A percentile compares a stretch with the other conserved stretches of the same genome.
These are phyloP conservation scores for Echinarachnius parma DNA, from an alignment of 53 echinoderm and acorn worm species.

Conservation along the genomic window DNA sequence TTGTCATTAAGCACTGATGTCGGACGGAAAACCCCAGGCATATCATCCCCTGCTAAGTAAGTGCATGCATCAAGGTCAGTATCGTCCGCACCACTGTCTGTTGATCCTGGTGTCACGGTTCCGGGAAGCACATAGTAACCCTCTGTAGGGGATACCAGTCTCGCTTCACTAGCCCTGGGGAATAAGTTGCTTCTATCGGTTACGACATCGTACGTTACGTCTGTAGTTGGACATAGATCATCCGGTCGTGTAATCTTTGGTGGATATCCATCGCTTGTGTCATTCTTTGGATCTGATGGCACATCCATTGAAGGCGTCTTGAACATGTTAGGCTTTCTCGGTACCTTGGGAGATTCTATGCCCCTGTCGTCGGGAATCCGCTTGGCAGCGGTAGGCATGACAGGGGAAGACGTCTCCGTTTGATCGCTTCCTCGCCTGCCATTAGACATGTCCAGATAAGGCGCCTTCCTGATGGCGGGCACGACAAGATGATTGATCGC, in stretches of 20 bases:
- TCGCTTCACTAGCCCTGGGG: conserved; percentile 27
- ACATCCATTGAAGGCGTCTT: conserved; percentile 5
- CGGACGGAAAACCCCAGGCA: background rate
- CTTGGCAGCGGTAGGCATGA: background rate
- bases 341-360: background rate
- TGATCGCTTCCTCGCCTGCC: background rate
- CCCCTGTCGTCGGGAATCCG: background rate
- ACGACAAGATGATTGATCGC: background rate
- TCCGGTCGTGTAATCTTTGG: background rate
- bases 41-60: conserved; percentile 12
- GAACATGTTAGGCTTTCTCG: background rate
- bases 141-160: background rate
- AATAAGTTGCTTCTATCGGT: too few species aligned
- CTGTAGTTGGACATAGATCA: too few species aligned
- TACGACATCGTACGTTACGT: too few species aligned
- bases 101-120: background rate
- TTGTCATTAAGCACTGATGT: conserved; percentile 9
- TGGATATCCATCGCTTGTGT: background rate
- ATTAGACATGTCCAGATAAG: conserved; percentile 33
- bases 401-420: background rate
- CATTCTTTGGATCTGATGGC: background rate
- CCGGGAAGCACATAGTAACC: conserved; percentile 12
- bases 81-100: background rate
- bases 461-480: background rate
- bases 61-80: conserved; percentile 7